Base-by-base conservation (phyloP, 2,113 vertebrate species). In the Pedetes capensis region DNA sequence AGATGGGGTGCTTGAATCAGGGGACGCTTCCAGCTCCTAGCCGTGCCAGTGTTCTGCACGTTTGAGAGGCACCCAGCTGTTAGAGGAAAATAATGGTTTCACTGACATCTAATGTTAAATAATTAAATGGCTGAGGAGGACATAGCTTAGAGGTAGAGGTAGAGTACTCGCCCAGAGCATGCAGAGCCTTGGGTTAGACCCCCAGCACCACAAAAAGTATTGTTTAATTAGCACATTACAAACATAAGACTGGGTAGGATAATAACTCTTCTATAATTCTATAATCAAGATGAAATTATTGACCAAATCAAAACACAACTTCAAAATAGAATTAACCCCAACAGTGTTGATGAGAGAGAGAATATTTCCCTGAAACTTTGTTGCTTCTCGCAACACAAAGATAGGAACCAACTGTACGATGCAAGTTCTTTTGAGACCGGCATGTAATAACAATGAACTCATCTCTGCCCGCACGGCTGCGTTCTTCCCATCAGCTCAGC, bases 391-490 rank as follows among this genome's bases (percentile, higher is more conserved):
- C n/a, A 17, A 2, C 39, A 0, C 14, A 37, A 59, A 27, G 2
- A 0, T 0, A 5, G 57, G 34, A 49, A 5, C n/a, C n/a, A n/a
- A n/a, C n/a, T n/a, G n/a, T n/a, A n/a, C n/a, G n/a, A n/a, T n/a
- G n/a, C n/a, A n/a, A 11, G 9, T 17, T n/a, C 72, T 6, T 6
- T 18, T 3, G 42, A 63, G 51, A 47, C 66, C 2, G 49, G 49
- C 2, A 2, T 1, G n/a, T 34, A 1, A 18, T 13, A 49, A n/a
- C 14, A n/a, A n/a, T n/a, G n/a, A n/a, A n/a, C n/a, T n/a, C n/a
- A n/a, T n/a, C n/a, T 74, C 53, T n/a, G 3, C 55, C 29, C 25
- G 14, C 3, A 0, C 9, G 1, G 2, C 55, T n/a, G n/a, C n/a
- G n/a, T n/a, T n/a, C n/a, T n/a, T n/a, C n/a, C n/a, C n/a, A n/a